phyloP scores from a whole-genome alignment of 2,888 invertebrate genomes.

The Lissonota sp. region DNA sequence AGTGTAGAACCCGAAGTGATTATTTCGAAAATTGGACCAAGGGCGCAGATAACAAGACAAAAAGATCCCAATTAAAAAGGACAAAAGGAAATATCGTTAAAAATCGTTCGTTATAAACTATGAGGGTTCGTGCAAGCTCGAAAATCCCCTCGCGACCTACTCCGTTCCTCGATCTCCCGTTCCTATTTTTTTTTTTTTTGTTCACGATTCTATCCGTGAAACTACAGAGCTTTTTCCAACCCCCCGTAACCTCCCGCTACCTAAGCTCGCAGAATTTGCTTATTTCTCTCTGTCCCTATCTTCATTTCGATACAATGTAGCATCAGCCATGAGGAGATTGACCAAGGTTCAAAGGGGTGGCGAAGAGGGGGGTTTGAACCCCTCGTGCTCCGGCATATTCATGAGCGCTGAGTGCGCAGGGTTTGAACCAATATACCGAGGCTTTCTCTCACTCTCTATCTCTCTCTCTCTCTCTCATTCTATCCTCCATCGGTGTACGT shows the following conservation, averaged over 20 bases:
- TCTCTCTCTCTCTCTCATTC: not conserved
- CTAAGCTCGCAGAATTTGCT: constrained; percentile 44
- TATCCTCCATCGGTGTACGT: constrained; percentile 42
- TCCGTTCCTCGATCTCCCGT: not conserved
- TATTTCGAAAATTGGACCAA: constrained; percentile 9
- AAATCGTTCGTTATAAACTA: constrained; percentile 72
- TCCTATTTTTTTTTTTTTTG: constrained; percentile 17
- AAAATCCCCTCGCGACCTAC: not conserved
- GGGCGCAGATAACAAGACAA: not conserved
- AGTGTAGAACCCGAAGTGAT: not conserved
- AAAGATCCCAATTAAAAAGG: not conserved
- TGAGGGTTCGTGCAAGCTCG: constrained; percentile 44
- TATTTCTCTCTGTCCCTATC: constrained; percentile 51
- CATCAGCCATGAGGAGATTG: constrained; percentile 72
- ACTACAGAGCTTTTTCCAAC: constrained; percentile 25
- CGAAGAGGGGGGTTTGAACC: constrained; percentile 72
- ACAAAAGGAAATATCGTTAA: constrained; percentile 64
- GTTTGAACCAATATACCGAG: constrained; percentile 78
- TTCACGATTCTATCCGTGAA: constrained; percentile 37
- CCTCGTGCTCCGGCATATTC: constrained; percentile 80
- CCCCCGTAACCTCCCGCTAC: constrained; percentile 12
- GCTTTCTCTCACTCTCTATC: constrained; percentile 61
- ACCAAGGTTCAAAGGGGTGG: constrained; percentile 71
- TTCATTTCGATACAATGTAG: constrained; percentile 73
- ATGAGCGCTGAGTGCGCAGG: constrained; percentile 81